Evolutionary conservation across 2,797 vertebrate species (phyloP).

Genomic region (Siniperca obscura): DNA sequence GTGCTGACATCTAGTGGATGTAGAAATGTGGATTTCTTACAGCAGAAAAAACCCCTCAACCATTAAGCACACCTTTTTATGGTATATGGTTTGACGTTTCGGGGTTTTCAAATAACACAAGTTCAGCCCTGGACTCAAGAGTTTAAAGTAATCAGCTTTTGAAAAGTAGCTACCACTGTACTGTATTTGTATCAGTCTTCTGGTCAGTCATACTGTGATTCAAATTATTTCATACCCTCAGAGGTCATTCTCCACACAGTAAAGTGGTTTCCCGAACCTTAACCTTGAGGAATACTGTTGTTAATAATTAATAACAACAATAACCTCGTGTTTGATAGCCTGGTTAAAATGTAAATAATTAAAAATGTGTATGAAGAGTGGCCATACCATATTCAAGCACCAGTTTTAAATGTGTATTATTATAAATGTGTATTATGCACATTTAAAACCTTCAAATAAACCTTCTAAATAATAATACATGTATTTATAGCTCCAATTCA

Average conservation of each 20-base stretch:
- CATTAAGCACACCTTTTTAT: background rate
- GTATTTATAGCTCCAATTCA: background rate
- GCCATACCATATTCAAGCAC: background rate
- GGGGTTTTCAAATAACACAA: background rate
- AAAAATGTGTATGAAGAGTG: background rate
- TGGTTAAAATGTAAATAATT: background rate
- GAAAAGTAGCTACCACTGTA: background rate
- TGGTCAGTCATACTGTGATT: background rate
- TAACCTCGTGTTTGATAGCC: background rate
- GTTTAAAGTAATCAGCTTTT: background rate
- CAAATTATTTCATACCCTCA: background rate
- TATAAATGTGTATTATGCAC: background rate
- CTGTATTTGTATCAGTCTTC: background rate
- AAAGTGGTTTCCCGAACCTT: background rate
- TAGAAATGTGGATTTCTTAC: background rate
- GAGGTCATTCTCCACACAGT: background rate
- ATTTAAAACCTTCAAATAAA: background rate
- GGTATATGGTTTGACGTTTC: background rate
- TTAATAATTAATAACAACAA: background rate
- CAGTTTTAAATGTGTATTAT: background rate
- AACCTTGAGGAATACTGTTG: background rate
- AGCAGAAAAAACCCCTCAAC: background rate
- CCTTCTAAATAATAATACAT: background rate
- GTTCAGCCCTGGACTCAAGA: background rate
- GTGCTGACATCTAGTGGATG: conserved; percentile 74